Evolutionary conservation across 2,113 vertebrate species (phyloP).

Genomic region (Serinus canaria): DNA sequence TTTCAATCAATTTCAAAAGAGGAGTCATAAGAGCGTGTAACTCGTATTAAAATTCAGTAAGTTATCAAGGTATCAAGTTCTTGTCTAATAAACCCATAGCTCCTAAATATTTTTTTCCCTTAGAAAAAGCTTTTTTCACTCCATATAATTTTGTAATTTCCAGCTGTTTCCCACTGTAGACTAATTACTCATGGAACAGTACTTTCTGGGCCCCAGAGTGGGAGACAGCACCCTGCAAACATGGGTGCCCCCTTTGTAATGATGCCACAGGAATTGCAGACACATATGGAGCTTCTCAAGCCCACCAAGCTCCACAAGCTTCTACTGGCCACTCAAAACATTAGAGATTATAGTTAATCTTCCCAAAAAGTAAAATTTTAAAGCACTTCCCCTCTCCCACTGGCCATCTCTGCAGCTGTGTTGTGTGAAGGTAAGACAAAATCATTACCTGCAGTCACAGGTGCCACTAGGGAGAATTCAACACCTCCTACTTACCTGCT

Average conservation of each 20-base stretch:
- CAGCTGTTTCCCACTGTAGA: not conserved
- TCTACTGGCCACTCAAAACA: not conserved
- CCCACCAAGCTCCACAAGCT: not conserved
- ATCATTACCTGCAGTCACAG: not conserved
- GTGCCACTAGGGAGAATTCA: not conserved
- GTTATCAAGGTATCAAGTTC: not conserved
- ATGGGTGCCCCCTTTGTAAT: not conserved
- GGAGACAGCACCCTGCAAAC: not conserved
- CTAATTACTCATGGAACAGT: not conserved
- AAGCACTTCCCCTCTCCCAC: not conserved
- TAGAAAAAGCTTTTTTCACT: not conserved
- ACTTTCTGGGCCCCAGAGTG: not conserved
- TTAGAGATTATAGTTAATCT: not conserved
- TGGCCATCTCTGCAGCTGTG: not conserved
- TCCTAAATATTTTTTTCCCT: not conserved
- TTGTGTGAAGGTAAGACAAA: not conserved
- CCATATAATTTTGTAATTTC: not conserved
- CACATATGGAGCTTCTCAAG: not conserved
- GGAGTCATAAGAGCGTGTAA: not conserved
- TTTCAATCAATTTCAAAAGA: not conserved
- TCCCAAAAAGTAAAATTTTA: not conserved
- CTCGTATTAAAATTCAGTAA: not conserved
- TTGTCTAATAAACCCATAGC: not conserved
- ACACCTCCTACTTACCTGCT: not conserved
- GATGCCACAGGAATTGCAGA: not conserved